Base-by-base conservation (phyloP, 2,113 vertebrate species). In the Hemibagrus wyckioides region DNA sequence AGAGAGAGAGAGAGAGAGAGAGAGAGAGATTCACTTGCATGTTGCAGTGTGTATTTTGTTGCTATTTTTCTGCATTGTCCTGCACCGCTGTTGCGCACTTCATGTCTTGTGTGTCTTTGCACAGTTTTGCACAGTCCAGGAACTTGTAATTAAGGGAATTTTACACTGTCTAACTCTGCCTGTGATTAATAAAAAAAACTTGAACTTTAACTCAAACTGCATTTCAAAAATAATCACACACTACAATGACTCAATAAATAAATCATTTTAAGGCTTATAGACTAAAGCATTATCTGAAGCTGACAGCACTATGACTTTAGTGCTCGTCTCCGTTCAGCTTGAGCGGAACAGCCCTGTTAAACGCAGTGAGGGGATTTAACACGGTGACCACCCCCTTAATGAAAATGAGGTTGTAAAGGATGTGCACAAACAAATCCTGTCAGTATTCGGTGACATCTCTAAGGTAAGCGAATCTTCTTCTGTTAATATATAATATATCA, bases 401-500 rank as follows among this genome's bases (percentile, higher is more conserved):
- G 48, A 82, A 76, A 80, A 56, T 83, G 89, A 89, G 85, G 89
- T 85, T 69, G 75, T 54, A 61, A 21, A 52, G 54, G 79, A 69
- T 69, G 36, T 54, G 86, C 52, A 84, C 69, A 88, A 69, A 76
- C 59, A 80, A 41, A 52, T 81, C 41, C 75, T 67, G 69, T 30
- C 83, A 88, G 79, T 82, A 48, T n/a, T 30, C 76, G 11, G 52
- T 61, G 73, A 56, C 86, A 89, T 84, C 90, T 87, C 86, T 86
- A 89, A 92, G 92, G 90, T 86, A 91, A 88, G 90, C 86, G 77
- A 76, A 52, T 86, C 15, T 44, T 76, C 48, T 39, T 81, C 2
- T 28, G 36, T 10, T n/a, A n/a, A n/a, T n/a, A n/a, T n/a, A n/a
- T n/a, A n/a, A n/a, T n/a, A n/a, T n/a, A n/a, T n/a, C n/a, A n/a